phyloP scores from a whole-genome alignment of 2,797 vertebrate species.

The Syngnathus rostellatus region DNA sequence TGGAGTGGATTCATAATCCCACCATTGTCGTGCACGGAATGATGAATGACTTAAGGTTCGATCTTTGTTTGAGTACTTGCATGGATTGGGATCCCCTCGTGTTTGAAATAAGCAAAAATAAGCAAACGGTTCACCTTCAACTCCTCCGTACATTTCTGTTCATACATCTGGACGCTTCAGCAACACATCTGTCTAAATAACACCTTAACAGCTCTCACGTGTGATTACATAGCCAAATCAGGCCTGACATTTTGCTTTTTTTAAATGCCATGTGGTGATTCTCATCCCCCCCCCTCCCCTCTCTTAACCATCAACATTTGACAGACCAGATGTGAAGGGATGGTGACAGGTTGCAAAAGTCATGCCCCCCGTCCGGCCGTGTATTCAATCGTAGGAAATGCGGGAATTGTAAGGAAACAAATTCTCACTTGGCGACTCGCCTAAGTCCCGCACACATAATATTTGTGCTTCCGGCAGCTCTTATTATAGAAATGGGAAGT shows the following conservation, averaged over 20 bases:
- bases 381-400: not conserved
- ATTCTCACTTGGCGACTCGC: not conserved
- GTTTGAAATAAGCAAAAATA: not conserved
- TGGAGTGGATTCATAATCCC: too few relatives aligned
- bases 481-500: slow-evolving; percentile 67
- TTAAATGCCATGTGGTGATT: not conserved
- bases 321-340: not conserved
- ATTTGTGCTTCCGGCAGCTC: slow-evolving; percentile 58
- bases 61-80: not conserved
- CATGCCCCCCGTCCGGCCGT: not conserved
- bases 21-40: too few relatives aligned
- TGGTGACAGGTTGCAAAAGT: not conserved
- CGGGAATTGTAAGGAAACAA: not conserved
- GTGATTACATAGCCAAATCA: slow-evolving; percentile 4
- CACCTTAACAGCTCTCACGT: slow-evolving; percentile 1
- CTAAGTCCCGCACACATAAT: not conserved
- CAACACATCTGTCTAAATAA: slow-evolving; percentile 6
- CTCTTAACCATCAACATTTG: not conserved
- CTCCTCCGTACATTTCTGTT: not conserved
- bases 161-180: not conserved
- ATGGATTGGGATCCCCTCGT: not conserved
- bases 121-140: not conserved
- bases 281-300: not conserved
- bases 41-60: too few relatives aligned
- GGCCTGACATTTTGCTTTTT: not conserved